Evolutionary conservation across 2,797 vertebrate genomes (phyloP), one percentile per base, ranked within the genome.

Genomic region (Erpetoichthys calabaricus): DNA sequence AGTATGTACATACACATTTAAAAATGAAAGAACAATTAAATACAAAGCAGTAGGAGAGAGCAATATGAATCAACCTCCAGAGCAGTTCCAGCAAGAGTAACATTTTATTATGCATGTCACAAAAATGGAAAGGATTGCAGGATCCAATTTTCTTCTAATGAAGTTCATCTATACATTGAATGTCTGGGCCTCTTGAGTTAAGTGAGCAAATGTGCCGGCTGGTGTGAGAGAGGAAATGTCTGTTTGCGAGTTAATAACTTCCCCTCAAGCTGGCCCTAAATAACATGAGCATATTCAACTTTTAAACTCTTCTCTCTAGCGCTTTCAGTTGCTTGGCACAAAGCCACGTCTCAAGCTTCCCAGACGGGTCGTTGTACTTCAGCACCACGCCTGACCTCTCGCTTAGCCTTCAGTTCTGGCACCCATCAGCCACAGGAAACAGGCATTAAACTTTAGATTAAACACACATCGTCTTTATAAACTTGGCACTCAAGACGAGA

Each of bases 321-420:
- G n/a, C 53, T 54, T 8, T 54, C 53, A 6, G 6, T 43, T 54
- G 53, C 5, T 43, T 49, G 53, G 53, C 53, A 8, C 41, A 7
- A 43, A 43, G 53, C 53, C 53, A 54, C 53, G 42, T 54, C 44
- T 43, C 41, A 41, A 54, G 53, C 41, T n/a, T 8, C 41, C 9
- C 42, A 54, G 53, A 54, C 53, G 44, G 55, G 53, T 62, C 9
- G 25, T 51, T 58, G 56, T 58, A 10, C 62, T 64, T 65, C 57
- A 53, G 63, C 6, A 50, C 42, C 51, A 44, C 7, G 50, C 5
- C 6, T 56, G 42, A 47, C 52, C 47, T 57, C 25, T 42, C 53
- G 5, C 47, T 49, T 7, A 7, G 7, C n/a, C 47, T n/a, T 7
- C 3, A 49, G 47, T 1, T 54, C 53, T 54, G 53, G 53, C 10